These are phyloP conservation scores for Characodon lateralis DNA, from an alignment of 2,797 vertebrate species.

Conservation along the genomic window DNA sequence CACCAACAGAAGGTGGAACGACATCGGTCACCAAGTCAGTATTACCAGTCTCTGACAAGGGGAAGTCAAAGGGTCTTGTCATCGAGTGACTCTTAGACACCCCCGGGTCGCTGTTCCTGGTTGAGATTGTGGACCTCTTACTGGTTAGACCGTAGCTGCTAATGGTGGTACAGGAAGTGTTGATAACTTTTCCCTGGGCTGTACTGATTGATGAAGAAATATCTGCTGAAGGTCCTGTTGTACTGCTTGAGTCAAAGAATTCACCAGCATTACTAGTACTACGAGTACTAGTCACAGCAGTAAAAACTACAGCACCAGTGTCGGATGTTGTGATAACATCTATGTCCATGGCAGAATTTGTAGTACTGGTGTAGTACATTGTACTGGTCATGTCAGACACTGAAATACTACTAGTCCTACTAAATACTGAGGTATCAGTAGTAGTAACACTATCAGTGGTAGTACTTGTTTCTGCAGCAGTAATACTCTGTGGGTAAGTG, in stretches of 20 bases:
- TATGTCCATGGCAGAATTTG: neutral
- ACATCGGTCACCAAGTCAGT: constrained; percentile 17
- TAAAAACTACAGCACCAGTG: constrained; percentile 7
- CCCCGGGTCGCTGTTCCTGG: constrained; percentile 27
- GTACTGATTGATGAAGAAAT: constrained; percentile 11
- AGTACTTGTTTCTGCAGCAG: constrained; percentile 18
- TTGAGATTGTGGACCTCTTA: constrained; percentile 14
- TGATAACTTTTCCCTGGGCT: constrained; percentile 16
- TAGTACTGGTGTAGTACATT: constrained; percentile 4
- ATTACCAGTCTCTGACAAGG: constrained; percentile 18
- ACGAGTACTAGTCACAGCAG: constrained; percentile 13
- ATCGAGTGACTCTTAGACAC: constrained; percentile 52
- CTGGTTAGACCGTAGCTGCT: constrained; percentile 13
- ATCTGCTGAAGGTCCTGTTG: constrained; percentile 8
- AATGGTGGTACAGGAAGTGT: constrained; percentile 13
- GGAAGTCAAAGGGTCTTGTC: constrained; percentile 37
- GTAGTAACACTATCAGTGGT: neutral
- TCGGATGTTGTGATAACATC: constrained; percentile 20
- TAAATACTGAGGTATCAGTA: neutral
- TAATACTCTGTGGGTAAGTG: constrained; percentile 19
- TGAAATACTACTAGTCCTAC: constrained; percentile 5
- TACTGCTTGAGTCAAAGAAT: constrained; percentile 19
- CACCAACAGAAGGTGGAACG: constrained; percentile 14
- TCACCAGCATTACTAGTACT: constrained; percentile 11
- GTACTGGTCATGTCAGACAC: constrained; percentile 14